Percentiles rank a stretch among this genome's conserved stretches.
These are phyloP conservation scores for Himantopus leucocephalus DNA, from an alignment of 2,113 vertebrate genomes.

Conservation along the genomic window DNA sequence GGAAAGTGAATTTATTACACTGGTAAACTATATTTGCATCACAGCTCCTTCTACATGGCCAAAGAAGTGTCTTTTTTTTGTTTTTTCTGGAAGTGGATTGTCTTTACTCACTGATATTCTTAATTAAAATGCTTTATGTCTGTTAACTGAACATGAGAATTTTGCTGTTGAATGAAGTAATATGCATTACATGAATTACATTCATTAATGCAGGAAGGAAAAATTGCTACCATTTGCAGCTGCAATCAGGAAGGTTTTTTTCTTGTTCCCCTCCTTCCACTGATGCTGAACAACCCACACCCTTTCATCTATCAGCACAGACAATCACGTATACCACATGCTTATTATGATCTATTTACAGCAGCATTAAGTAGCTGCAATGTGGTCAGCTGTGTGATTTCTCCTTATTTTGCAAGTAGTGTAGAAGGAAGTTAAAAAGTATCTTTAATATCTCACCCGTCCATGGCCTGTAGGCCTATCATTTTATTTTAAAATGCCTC, in stretches of 20 bases:
- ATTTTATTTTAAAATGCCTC: not conserved
- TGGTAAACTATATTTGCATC: not conserved
- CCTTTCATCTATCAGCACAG: conserved; percentile 25
- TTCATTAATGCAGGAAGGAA: conserved; percentile 44
- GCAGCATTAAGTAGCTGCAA: not conserved
- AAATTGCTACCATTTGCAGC: conserved; percentile 25
- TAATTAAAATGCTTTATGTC: conserved; percentile 64
- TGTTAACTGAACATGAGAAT: conserved; percentile 59
- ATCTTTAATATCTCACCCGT: not conserved
- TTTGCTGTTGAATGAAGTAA: conserved; percentile 53
- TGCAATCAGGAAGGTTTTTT: conserved; percentile 43
- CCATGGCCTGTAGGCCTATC: not conserved
- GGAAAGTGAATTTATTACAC: not conserved
- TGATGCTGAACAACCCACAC: conserved; percentile 3
- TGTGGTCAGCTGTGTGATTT: conserved; percentile 29
- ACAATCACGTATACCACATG: conserved; percentile 7
- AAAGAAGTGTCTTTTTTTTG: conserved; percentile 40
- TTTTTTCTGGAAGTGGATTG: conserved; percentile 42
- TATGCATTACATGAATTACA: conserved; percentile 46
- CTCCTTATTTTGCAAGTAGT: not conserved
- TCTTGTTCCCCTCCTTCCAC: not conserved
- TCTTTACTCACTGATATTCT: conserved; percentile 56
- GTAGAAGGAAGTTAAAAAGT: not conserved
- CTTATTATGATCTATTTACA: conserved; percentile 45
- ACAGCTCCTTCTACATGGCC: conserved; percentile 6